Evolutionary conservation across 2,113 vertebrate genomes (phyloP).

Genomic region (Leptocoma aspasia): DNA sequence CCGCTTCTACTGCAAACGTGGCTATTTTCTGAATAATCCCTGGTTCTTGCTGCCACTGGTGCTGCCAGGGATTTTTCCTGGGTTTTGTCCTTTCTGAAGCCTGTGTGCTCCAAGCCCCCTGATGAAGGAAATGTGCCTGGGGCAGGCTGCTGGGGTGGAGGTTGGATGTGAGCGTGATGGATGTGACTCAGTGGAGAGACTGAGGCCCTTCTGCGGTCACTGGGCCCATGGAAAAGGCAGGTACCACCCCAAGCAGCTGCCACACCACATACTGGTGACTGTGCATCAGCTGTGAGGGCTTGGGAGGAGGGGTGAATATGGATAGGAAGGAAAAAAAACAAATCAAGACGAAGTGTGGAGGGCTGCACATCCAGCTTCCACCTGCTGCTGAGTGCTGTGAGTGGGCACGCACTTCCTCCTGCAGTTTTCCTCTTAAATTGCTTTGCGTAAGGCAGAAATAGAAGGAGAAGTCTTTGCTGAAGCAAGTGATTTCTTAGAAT

Average conservation of each 20-base stretch:
- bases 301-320: background rate
- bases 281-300: background rate
- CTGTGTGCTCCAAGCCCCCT: background rate
- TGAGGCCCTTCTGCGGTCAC: rapidly evolving
- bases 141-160: background rate
- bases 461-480: background rate
- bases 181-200: constrained; percentile 7
- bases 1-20: rapidly evolving
- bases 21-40: background rate
- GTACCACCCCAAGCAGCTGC: background rate
- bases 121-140: rapidly evolving
- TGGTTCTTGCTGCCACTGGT: background rate
- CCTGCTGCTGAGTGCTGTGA: background rate
- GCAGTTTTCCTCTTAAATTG: background rate
- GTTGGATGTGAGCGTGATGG: background rate
- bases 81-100: background rate
- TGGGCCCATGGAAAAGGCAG: background rate
- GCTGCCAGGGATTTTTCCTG: background rate
- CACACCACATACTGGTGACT: background rate
- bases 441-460: background rate
- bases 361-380: background rate
- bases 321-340: background rate
- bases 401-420: background rate
- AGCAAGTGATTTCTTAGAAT: background rate
- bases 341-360: background rate